phyloP scores from a whole-genome alignment of 2,113 vertebrate genomes.

The Myotis brandtii region DNA sequence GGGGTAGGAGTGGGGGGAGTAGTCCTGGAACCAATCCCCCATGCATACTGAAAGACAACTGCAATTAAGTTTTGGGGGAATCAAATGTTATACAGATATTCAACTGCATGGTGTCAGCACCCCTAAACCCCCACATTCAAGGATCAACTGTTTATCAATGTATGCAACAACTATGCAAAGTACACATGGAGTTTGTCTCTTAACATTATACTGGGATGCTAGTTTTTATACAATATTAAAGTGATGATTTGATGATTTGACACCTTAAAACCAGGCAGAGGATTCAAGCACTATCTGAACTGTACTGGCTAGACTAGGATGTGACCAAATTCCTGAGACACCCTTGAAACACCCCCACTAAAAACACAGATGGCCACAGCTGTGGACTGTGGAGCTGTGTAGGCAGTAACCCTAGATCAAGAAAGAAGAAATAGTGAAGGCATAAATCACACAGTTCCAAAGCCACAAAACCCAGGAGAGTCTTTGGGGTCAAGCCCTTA shows the following conservation, averaged over 20 bases:
- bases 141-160: background rate
- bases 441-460: slow-evolving; percentile 12
- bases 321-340: slow-evolving; percentile 19
- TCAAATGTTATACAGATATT: background rate
- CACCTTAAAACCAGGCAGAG: slow-evolving; percentile 38
- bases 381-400: slow-evolving; percentile 9
- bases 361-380: slow-evolving; percentile 34
- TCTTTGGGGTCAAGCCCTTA: background rate
- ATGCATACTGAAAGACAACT: background rate
- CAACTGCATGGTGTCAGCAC: background rate
- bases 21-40: background rate
- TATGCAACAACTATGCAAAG: slow-evolving; percentile 27
- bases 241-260: background rate
- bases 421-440: slow-evolving; percentile 11
- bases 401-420: slow-evolving; percentile 21
- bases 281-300: background rate
- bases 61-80: background rate
- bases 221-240: slow-evolving; percentile 23
- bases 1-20: background rate
- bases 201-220: background rate
- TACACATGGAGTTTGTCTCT: slow-evolving; percentile 18
- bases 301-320: background rate
- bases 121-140: background rate
- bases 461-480: background rate
- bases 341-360: slow-evolving; percentile 16